These are phyloP conservation scores for Brotula barbata DNA, from an alignment of 2,797 vertebrate species.

Conservation along the genomic window DNA sequence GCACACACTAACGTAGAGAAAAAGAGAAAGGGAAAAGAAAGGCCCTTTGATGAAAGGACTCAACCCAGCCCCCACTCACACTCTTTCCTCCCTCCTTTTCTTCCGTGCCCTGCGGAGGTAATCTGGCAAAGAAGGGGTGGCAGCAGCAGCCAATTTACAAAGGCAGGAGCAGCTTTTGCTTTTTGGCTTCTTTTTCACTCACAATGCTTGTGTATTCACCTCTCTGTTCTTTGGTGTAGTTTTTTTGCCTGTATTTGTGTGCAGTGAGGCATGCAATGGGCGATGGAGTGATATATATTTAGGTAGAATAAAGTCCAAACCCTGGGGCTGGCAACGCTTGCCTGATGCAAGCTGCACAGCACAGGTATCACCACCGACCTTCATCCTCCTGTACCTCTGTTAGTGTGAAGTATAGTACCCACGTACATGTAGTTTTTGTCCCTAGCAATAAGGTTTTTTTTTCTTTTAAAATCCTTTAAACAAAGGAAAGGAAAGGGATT, in stretches of 20 bases:
- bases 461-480: conserved; percentile 42
- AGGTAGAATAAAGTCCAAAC: conserved; percentile 56
- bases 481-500: conserved; percentile 41
- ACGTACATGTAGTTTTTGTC: conserved; percentile 16
- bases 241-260: conserved; percentile 44
- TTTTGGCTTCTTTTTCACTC: conserved; percentile 33
- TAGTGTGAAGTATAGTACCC: conserved; percentile 25
- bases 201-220: conserved; percentile 41
- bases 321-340: conserved; percentile 63
- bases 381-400: conserved; percentile 20
- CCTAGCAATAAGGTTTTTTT: conserved; percentile 27
- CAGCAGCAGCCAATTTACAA: conserved; percentile 76
- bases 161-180: conserved; percentile 55
- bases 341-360: conserved; percentile 46
- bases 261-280: conserved; percentile 15
- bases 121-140: conserved; percentile 72
- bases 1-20: conserved; percentile 61
- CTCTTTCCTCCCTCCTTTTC: conserved; percentile 58
- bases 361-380: conserved; percentile 37
- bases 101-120: conserved; percentile 77
- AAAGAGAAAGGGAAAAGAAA: conserved; percentile 47
- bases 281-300: conserved; percentile 58
- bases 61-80: conserved; percentile 64
- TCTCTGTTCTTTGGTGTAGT: conserved; percentile 53
- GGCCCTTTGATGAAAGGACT: conserved; percentile 73